phyloP scores from a whole-genome alignment of 2,888 invertebrate species.

The Polydrusus cervinus region DNA sequence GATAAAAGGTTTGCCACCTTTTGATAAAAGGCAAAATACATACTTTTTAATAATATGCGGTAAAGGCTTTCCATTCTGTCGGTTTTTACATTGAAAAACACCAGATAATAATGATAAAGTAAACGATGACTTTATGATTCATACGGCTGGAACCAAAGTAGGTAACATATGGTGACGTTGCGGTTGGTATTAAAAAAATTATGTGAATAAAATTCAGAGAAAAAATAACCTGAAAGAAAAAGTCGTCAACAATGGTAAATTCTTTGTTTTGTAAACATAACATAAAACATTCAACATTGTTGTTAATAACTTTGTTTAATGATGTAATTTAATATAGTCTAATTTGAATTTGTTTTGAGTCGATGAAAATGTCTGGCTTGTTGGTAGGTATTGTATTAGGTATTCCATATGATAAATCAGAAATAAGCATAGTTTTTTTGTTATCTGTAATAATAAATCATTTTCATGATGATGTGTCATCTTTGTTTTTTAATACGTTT shows the following conservation, averaged over 20 bases:
- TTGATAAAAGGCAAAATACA: conserved; percentile 5
- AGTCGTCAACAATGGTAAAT: neutral
- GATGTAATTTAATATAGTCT: conserved; percentile 27
- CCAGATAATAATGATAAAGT: neutral
- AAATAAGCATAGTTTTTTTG: too few species aligned
- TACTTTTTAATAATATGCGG: conserved; percentile 7
- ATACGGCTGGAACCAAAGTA: neutral
- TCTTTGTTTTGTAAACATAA: conserved; percentile 32
- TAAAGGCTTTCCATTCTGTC: conserved; percentile 4
- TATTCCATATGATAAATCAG: neutral
- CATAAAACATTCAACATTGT: conserved; percentile 9
- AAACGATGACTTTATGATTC: conserved; percentile 8
- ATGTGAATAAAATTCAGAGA: conserved; percentile 22
- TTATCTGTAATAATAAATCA: too few species aligned
- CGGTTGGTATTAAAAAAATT: conserved; percentile 18
- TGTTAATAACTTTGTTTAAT: conserved; percentile 26
- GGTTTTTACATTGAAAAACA: conserved; percentile 17
- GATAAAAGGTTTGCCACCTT: conserved; percentile 37
- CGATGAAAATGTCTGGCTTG: conserved; percentile 20
- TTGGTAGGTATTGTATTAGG: neutral
- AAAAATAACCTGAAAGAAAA: conserved; percentile 19
- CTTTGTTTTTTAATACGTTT: too few species aligned
- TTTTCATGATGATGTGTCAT: too few species aligned
- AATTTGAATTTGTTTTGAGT: conserved; percentile 18
- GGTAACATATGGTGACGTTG: neutral